Conservation (phyloP, 1,140 invertebrate species). For the Battus philenor region DNA sequence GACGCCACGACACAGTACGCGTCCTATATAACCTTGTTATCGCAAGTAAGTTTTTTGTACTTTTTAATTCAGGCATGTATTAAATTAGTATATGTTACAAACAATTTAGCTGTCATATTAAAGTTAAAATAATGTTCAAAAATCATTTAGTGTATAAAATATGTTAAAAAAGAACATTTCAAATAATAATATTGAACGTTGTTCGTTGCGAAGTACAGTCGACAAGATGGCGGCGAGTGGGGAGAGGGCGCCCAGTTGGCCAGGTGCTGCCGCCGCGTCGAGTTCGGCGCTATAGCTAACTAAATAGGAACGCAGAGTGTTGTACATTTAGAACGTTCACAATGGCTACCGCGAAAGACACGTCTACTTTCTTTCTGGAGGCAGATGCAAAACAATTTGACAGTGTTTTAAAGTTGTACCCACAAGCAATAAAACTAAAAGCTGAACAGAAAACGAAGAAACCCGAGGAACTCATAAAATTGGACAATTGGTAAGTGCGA, state of each 20-base stretch:
- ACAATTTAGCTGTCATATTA: too few relatives aligned
- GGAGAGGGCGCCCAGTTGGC: constrained; percentile 73
- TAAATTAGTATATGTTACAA: too few relatives aligned
- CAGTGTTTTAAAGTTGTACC: constrained; percentile 91
- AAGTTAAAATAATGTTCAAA: too few relatives aligned
- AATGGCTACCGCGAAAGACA: constrained; percentile 91
- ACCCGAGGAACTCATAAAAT: constrained; percentile 93
- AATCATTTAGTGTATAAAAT: constrained; percentile 13
- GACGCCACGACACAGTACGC: constrained; percentile 56
- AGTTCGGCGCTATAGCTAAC: constrained; percentile 75
- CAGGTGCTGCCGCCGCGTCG: constrained; percentile 76
- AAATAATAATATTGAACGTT: constrained; percentile 73
- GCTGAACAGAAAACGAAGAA: constrained; percentile 92
- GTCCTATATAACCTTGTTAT: constrained; percentile 70
- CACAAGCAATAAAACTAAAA: constrained; percentile 90
- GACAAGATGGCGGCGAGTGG: constrained; percentile 71
- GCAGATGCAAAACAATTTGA: constrained; percentile 91
- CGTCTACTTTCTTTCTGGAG: constrained; percentile 92
- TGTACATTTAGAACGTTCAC: constrained; percentile 79
- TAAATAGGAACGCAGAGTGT: constrained; percentile 71
- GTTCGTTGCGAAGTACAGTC: constrained; percentile 62
- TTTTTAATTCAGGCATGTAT: too few relatives aligned
- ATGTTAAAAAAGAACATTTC: constrained; percentile 29
- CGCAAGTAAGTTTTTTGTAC: constrained; percentile 67
- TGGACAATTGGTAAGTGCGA: constrained; percentile 93